These are phyloP conservation scores for Gulo gulo DNA, from an alignment of 2,113 vertebrate genomes.

Conservation along the genomic window DNA sequence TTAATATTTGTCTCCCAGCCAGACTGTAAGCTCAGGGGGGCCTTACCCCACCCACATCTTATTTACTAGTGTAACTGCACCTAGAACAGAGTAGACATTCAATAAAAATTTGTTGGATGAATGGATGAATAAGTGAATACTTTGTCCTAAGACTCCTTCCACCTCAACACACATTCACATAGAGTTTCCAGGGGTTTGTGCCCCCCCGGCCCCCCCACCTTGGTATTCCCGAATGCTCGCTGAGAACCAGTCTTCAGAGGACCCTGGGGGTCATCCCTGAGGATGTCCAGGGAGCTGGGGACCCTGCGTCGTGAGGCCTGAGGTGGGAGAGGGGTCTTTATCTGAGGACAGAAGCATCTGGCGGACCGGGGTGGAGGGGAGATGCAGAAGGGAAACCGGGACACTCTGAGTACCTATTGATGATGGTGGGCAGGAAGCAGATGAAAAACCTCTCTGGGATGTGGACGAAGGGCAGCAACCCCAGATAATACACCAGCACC, in stretches of 20 bases:
- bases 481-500: slow-evolving; percentile 87
- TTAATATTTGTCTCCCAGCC: not conserved
- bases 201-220: not conserved
- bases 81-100: not conserved
- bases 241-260: not conserved
- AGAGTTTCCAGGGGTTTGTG: not conserved
- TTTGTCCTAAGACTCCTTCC: not conserved
- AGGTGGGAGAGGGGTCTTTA: not conserved
- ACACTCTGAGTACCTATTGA: slow-evolving; percentile 83
- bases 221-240: not conserved
- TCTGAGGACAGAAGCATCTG: not conserved
- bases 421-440: slow-evolving; percentile 86
- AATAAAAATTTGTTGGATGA: slow-evolving; percentile 3
- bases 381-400: not conserved
- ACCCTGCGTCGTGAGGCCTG: not conserved
- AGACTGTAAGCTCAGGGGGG: not conserved
- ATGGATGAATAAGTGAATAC: not conserved
- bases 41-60: not conserved
- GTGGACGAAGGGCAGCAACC: slow-evolving; percentile 88
- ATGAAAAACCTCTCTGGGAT: slow-evolving; percentile 87
- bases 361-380: not conserved
- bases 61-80: not conserved
- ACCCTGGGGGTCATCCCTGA: not conserved
- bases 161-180: not conserved
- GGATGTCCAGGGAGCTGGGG: not conserved